A percentile compares a stretch with the other conserved stretches of the same genome.
Conservation (phyloP, 2,888 invertebrate species). For the Zygaena filipendulae region DNA sequence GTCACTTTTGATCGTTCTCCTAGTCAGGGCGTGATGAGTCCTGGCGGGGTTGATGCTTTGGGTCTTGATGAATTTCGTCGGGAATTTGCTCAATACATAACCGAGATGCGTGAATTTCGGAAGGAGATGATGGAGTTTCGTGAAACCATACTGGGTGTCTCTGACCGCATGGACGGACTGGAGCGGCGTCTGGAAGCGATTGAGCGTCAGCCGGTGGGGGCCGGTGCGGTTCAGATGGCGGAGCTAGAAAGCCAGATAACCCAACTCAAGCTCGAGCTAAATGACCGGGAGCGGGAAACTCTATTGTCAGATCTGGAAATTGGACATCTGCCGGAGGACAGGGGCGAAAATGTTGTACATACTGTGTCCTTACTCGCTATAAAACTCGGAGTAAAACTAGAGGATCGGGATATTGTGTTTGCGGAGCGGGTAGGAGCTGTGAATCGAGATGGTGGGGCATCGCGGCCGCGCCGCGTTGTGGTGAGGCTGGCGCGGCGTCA, state of each 20-base stretch:
- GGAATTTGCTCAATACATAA: background rate
- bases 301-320: slow-evolving; percentile 8
- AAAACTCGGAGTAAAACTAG: slow-evolving; percentile 4
- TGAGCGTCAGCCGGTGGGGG: slow-evolving; percentile 1
- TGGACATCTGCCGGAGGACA: slow-evolving; percentile 7
- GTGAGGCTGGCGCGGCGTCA: slow-evolving; percentile 5
- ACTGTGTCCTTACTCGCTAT: slow-evolving; percentile 2
- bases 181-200: slow-evolving; percentile 1
- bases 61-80: background rate
- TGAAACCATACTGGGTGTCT: background rate
- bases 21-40: too few relatives aligned
- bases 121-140: slow-evolving; percentile 1
- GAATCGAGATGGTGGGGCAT: background rate
- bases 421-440: slow-evolving; percentile 3
- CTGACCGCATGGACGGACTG: background rate
- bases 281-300: slow-evolving; percentile 1
- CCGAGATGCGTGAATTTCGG: slow-evolving; percentile 1
- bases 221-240: background rate
- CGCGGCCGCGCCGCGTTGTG: background rate
- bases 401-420: slow-evolving; percentile 6
- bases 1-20: too few relatives aligned
- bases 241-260: background rate
- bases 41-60: too few relatives aligned
- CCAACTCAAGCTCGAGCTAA: slow-evolving; percentile 2
- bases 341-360: slow-evolving; percentile 5